Conservation (phyloP, 1,140 invertebrate species). For the Lamellibrachia luymesi region DNA sequence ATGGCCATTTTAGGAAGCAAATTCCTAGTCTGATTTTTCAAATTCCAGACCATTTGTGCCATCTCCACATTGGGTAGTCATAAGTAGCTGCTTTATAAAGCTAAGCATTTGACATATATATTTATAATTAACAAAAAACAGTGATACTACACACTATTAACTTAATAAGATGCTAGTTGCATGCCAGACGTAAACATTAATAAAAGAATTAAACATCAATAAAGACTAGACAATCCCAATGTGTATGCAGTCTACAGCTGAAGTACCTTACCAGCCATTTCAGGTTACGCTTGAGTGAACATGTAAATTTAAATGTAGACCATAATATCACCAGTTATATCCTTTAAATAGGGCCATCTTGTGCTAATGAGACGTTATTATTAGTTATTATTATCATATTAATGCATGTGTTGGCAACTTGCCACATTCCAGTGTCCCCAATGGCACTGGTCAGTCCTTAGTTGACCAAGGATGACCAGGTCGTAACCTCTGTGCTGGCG, state of each 20-base stretch:
- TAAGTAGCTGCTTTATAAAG: background rate
- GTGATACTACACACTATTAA: background rate
- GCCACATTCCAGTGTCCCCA: background rate
- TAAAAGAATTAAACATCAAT: background rate
- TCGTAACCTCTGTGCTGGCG: background rate
- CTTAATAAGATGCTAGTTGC: background rate
- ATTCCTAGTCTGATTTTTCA: background rate
- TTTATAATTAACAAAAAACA: background rate
- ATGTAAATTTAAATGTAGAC: background rate
- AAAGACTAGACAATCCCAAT: background rate
- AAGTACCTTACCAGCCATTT: background rate
- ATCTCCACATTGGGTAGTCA: background rate
- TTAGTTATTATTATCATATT: background rate
- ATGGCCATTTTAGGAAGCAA: background rate
- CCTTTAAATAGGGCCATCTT: background rate
- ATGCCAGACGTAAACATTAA: background rate
- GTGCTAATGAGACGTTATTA: background rate
- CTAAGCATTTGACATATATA: no score
- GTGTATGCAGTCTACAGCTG: background rate
- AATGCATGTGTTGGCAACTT: background rate
- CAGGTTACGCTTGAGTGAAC: background rate
- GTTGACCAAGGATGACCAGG: background rate
- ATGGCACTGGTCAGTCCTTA: background rate
- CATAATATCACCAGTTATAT: background rate
- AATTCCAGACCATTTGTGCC: background rate